Percentiles rank a stretch among this genome's conserved stretches.
phyloP scores from a whole-genome alignment of 1,140 invertebrate species.

The Ostrea edulis region DNA sequence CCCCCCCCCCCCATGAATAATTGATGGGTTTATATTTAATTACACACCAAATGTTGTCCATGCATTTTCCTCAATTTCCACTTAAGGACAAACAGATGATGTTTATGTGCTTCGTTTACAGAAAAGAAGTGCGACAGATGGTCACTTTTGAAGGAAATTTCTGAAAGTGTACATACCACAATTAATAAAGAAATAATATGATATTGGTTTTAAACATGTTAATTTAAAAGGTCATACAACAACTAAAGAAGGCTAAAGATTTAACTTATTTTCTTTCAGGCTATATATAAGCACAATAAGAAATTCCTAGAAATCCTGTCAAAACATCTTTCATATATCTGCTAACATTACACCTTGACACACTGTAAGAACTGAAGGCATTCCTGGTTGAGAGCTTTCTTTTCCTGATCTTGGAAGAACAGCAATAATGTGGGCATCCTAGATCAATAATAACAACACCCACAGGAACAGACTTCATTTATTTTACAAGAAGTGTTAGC shows the following conservation, averaged over 20 bases:
- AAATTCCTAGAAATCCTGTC: no score
- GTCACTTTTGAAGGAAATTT: not conserved
- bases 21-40: slow-evolving; percentile 13
- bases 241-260: no score
- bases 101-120: not conserved
- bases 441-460: slow-evolving; percentile 4
- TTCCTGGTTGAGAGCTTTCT: not conserved
- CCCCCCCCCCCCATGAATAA: not conserved
- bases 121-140: not conserved
- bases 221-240: no score
- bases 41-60: not conserved
- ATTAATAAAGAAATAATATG: not conserved
- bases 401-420: not conserved
- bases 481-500: slow-evolving; percentile 17
- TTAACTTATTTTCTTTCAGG: no score
- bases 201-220: no score
- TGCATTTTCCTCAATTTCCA: not conserved
- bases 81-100: not conserved
- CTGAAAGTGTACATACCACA: not conserved
- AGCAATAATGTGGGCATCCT: slow-evolving; percentile 17
- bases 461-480: slow-evolving; percentile 4
- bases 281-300: no score
- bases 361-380: not conserved
- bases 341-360: slow-evolving; percentile 2
- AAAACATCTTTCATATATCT: not conserved